Conservation (phyloP, 2,797 vertebrate species). For the Steatocranus sp. region DNA sequence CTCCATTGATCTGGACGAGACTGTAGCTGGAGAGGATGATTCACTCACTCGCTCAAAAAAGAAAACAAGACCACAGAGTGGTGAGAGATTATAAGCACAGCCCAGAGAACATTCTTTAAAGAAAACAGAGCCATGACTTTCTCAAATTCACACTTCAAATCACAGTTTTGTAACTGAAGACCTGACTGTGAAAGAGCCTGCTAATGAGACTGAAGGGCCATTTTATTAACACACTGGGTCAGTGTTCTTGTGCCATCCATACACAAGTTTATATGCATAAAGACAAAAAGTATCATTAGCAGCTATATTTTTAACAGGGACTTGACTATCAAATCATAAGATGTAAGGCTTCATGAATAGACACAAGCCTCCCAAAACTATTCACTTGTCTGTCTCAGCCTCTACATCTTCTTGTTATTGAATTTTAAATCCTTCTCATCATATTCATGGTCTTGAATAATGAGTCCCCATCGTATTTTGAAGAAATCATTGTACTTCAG, state of each 20-base stretch:
- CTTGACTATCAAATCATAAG: background rate
- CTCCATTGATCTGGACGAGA: conserved; percentile 49
- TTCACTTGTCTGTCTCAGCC: background rate
- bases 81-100: background rate
- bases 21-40: conserved; percentile 30
- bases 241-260: background rate
- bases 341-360: background rate
- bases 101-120: background rate
- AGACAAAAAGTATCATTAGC: background rate
- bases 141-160: background rate
- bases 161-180: background rate
- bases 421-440: background rate
- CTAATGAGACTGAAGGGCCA: background rate
- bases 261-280: background rate
- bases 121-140: background rate
- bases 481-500: background rate
- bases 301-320: background rate
- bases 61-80: conserved; percentile 30
- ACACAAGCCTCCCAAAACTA: background rate
- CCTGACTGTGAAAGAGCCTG: background rate
- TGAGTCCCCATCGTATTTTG: background rate
- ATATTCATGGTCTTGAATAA: background rate
- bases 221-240: background rate
- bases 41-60: conserved; percentile 32
- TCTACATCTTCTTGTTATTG: background rate